Evolutionary conservation across 2,113 vertebrate species (phyloP), one percentile per base, ranked within the genome.

Genomic region (Anarhynchus alexandrinus): DNA sequence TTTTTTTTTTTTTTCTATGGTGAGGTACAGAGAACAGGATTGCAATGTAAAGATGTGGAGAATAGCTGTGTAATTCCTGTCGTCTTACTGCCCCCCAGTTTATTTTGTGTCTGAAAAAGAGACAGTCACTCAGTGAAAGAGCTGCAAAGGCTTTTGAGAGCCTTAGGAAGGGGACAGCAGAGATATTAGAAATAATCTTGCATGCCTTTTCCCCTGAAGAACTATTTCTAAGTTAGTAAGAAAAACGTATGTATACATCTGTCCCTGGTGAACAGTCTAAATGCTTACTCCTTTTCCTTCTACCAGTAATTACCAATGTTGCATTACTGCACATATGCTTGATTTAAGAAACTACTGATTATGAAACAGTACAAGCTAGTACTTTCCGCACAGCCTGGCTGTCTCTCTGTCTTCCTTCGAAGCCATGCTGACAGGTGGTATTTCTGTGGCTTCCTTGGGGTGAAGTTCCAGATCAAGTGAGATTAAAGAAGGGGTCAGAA

Each of bases 401-500:
- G 80, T 52, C 12, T 54, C 32, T 76, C 42, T 71, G 34, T 64
- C 74, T 45, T 79, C 81, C 40, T 86, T 76, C 1, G 2, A 81
- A 96, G 81, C 43, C 61, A 62, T n/a, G 77, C 72, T 92, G 86
- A 91, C 61, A 94, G 70, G 81, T 79, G 81, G 81, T 40, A 94
- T 89, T 64, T 43, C 81, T 88, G 59, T 69, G 64, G 84, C 88
- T 94, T 93, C 82, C 93, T 49, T 69, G 59, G 57, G 42, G n/a
- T 4, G 17, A 92, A 58, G 70, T 29, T 92, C 83, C 91, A 88
- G 82, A 89, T 69, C 76, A 88, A 88, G 72, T 17, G 82, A 93
- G 79, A 78, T 84, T 88, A 96, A 76, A 55, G 78, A 73, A 87
- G 38, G 36, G 64, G 76, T 95, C 89, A 94, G 66, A 86, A 93